Evolutionary conservation across 92 coral and sea anemone genomes (phyloP).

Genomic region (Paramuricea clavata): DNA sequence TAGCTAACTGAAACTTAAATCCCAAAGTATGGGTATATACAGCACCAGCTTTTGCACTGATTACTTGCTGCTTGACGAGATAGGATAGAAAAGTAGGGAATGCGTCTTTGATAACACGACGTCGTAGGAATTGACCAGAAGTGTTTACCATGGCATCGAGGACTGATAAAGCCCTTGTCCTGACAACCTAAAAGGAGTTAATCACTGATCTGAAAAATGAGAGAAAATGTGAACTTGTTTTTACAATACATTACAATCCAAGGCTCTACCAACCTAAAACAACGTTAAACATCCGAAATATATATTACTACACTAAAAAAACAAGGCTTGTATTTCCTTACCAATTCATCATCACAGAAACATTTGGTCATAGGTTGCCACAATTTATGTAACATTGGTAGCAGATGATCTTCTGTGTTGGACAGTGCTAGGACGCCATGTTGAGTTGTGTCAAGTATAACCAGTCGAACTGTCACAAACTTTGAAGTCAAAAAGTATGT

Average conservation of each 20-base stretch:
- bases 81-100: slow-evolving; percentile 76
- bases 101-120: slow-evolving; percentile 91
- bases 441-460: slow-evolving; percentile 85
- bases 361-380: slow-evolving; percentile 91
- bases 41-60: slow-evolving; percentile 84
- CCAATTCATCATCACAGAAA: slow-evolving; percentile 87
- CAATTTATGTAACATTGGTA: slow-evolving; percentile 92
- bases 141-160: slow-evolving; percentile 85
- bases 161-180: slow-evolving; percentile 84
- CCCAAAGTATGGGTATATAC: slow-evolving; percentile 86
- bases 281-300: too few relatives aligned
- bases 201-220: background rate
- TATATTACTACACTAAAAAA: background rate
- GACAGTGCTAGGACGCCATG: slow-evolving; percentile 75
- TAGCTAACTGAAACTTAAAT: slow-evolving; percentile 78
- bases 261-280: too few relatives aligned
- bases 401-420: slow-evolving; percentile 80
- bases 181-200: slow-evolving; percentile 71
- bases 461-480: slow-evolving; percentile 79
- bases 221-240: background rate
- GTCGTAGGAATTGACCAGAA: slow-evolving; percentile 92
- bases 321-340: background rate
- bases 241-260: too few relatives aligned
- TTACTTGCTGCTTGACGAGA: slow-evolving; percentile 79
- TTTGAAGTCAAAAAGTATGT: slow-evolving; percentile 84